Evolutionary conservation across 2,888 invertebrate species (phyloP).

Genomic region (Gastrophysa polygoni): DNA sequence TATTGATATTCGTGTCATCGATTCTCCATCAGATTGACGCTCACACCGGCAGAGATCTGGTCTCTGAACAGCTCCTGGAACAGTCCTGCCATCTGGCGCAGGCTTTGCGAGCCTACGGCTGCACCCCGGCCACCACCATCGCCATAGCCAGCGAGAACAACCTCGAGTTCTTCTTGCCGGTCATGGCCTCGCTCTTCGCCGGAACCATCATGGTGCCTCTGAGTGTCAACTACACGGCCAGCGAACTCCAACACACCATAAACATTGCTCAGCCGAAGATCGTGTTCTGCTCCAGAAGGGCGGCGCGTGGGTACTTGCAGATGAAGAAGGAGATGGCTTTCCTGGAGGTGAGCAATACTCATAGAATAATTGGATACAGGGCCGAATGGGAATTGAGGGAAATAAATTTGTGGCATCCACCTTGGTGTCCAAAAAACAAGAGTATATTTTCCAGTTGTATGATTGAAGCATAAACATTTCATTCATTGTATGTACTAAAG

Average conservation of each 20-base stretch:
- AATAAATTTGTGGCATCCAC: too few species aligned
- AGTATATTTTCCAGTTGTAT: too few species aligned
- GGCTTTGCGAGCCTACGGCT: conserved; percentile 37
- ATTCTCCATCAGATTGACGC: conserved; percentile 45
- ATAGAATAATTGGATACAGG: too few species aligned
- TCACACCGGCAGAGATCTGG: conserved; percentile 36
- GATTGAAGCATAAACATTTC: too few species aligned
- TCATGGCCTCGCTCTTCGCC: conserved; percentile 44
- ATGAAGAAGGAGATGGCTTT: conserved; percentile 50
- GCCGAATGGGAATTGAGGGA: too few species aligned
- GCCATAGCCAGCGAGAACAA: conserved; percentile 45
- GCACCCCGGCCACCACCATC: conserved; percentile 39
- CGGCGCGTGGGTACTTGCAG: conserved; percentile 62
- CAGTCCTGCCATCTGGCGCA: conserved; percentile 41
- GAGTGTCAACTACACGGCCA: conserved; percentile 36
- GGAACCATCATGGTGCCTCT: conserved; percentile 45
- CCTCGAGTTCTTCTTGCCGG: conserved; percentile 43
- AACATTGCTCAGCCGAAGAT: conserved; percentile 70
- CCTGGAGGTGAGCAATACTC: too few species aligned
- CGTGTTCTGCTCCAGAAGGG: conserved; percentile 68
- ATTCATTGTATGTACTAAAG: too few species aligned
- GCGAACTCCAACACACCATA: conserved; percentile 60
- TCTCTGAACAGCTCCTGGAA: conserved; percentile 37
- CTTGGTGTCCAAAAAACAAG: too few species aligned
- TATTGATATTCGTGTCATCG: not conserved